These are phyloP conservation scores for Pristionchus exspectatus DNA, from an alignment of 2,888 invertebrate species.

Conservation along the genomic window DNA sequence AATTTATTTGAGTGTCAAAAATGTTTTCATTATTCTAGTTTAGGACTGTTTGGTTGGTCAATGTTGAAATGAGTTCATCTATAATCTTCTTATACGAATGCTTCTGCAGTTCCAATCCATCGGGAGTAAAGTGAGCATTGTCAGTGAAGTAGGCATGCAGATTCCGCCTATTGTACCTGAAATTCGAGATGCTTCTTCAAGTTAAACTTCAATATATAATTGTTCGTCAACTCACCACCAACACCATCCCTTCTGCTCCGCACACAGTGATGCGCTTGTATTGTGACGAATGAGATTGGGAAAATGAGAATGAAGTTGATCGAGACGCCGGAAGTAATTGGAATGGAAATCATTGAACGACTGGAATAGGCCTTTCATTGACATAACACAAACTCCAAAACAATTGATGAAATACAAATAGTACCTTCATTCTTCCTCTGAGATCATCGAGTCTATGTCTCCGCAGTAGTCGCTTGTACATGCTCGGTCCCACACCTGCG, in stretches of 20 bases:
- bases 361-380: too few relatives aligned
- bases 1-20: too few relatives aligned
- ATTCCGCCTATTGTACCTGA: conserved; percentile 1
- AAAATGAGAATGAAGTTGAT: neutral
- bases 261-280: neutral
- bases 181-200: neutral
- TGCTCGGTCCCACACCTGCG: neutral
- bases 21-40: too few relatives aligned
- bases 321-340: neutral
- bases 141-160: conserved; percentile 28
- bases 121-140: neutral
- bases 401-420: neutral
- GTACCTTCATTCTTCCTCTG: neutral
- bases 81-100: neutral
- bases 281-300: conserved; percentile 2
- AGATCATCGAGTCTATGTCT: neutral
- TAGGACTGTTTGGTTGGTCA: too few relatives aligned
- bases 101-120: conserved; percentile 9
- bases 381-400: too few relatives aligned
- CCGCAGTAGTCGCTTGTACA: neutral
- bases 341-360: neutral
- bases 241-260: neutral
- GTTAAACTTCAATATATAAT: too few relatives aligned
- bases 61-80: neutral
- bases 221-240: conserved; percentile 4